Evolutionary conservation across 1,140 invertebrate genomes (phyloP), one percentile per base, ranked within the genome.

Genomic region (Drosophila simulans): DNA sequence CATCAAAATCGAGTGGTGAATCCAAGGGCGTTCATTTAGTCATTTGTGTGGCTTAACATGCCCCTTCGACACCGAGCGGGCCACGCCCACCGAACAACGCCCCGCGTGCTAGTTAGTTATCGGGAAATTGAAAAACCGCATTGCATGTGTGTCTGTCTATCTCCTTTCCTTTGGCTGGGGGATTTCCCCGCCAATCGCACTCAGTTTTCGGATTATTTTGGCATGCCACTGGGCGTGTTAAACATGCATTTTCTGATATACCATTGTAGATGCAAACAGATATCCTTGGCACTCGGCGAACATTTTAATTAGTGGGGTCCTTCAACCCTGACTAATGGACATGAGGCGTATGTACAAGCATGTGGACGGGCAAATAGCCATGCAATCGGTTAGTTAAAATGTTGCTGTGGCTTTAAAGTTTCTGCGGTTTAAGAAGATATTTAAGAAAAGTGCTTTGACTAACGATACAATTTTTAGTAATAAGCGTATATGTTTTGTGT

Each of bases 21-120:
- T 43, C 52, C 76, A 70, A 70, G 77, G 64, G 58, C 71, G 75
- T 75, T 80, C 71, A 76, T 76, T 80, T 80, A 70, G 78, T 80
- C 77, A 80, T 80, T 80, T 75, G 71, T 57, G 78, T 53, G 77
- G 77, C 46, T 78, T 51, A 59, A 59, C 75, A 69, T 17, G 13
- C 42, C n/a, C 22, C 25, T 20, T 31, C 40, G 20, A 48, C 53
- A 20, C 40, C 2, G 11, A 15, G 39, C 3, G 4, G 4, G 37
- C 42, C 42, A 77, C 60, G 68, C 68, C 56, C 46, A 20, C 20
- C 43, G 54, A 13, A 11, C 12, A 22, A 46, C 40, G 25, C 31
- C 31, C 15, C 10, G 20, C 27, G 22, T 13, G 54, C 27, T 20
- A 11, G 64, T 70, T 48, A 65, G 62, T 76, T 58, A 72, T 74